Evolutionary conservation across 2,797 vertebrate species (phyloP).

Genomic region (Sebastes oblongus): DNA sequence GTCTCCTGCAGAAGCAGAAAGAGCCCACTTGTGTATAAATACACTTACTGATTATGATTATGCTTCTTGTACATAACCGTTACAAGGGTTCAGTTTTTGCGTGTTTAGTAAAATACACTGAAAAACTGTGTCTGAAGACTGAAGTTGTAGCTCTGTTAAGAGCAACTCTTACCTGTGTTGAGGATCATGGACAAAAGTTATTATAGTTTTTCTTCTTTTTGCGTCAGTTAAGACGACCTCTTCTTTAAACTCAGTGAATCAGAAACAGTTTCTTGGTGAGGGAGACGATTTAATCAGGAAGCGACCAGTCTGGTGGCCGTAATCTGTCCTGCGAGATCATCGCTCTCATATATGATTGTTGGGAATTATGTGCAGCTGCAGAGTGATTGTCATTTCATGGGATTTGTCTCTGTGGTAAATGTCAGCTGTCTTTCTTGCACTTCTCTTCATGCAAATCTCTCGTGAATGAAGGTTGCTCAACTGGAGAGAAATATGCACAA

Average conservation of each 20-base stretch:
- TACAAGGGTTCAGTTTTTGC: background rate
- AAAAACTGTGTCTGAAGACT: background rate
- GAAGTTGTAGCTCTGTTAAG: conserved; percentile 5
- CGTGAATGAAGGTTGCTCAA: background rate
- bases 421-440: background rate
- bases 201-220: background rate
- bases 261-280: background rate
- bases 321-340: background rate
- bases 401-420: background rate
- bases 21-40: background rate
- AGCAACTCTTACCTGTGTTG: background rate
- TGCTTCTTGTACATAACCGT: conserved; percentile 6
- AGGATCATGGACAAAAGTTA: background rate
- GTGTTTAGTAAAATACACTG: too few relatives aligned
- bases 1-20: conserved; percentile 19
- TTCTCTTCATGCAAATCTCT: background rate
- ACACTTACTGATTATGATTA: background rate
- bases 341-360: background rate
- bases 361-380: background rate
- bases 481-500: background rate
- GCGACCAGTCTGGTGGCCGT: background rate
- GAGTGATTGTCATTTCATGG: background rate
- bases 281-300: background rate
- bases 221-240: background rate
- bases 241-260: background rate